Percentiles rank a stretch among this genome's conserved stretches.
phyloP scores from a whole-genome alignment of 2,888 invertebrate species.

The Halictus ligatus region DNA sequence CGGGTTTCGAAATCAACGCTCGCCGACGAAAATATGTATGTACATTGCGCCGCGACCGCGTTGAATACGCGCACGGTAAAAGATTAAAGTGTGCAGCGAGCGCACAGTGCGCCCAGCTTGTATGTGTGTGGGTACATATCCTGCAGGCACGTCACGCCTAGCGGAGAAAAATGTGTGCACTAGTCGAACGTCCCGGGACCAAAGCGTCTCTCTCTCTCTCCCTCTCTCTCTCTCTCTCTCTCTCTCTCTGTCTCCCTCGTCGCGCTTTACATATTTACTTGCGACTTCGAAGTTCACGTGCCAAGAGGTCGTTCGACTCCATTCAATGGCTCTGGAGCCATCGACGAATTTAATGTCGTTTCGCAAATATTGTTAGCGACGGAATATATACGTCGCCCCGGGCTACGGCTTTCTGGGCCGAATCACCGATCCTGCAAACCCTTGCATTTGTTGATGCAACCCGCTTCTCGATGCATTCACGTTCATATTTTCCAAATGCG shows the following conservation, averaged over 20 bases:
- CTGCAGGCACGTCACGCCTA: slow-evolving; percentile 38
- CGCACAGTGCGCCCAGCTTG: not conserved
- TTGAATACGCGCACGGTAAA: slow-evolving; percentile 46
- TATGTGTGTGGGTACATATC: slow-evolving; percentile 2
- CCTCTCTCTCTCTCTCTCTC: no score
- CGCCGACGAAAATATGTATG: slow-evolving; percentile 19
- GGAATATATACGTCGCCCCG: not conserved
- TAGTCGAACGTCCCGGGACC: slow-evolving; percentile 16
- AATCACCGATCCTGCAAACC: not conserved
- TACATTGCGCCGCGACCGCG: not conserved
- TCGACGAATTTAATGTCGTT: slow-evolving; percentile 39
- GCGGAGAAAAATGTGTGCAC: slow-evolving; percentile 44
- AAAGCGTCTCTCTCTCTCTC: slow-evolving; percentile 17
- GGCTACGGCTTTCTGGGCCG: not conserved
- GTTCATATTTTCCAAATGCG: no score
- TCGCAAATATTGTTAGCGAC: slow-evolving; percentile 7
- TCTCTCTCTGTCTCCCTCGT: slow-evolving; percentile 15
- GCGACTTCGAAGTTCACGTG: slow-evolving; percentile 33
- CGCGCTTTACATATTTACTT: slow-evolving; percentile 45
- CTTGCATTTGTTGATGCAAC: not conserved
- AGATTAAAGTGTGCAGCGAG: not conserved
- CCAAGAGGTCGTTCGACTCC: slow-evolving; percentile 43
- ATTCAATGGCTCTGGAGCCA: slow-evolving; percentile 22
- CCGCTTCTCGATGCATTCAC: not conserved
- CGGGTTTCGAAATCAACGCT: slow-evolving; percentile 36